phyloP scores from a whole-genome alignment of 2,113 vertebrate species.

The Regulus satrapa region DNA sequence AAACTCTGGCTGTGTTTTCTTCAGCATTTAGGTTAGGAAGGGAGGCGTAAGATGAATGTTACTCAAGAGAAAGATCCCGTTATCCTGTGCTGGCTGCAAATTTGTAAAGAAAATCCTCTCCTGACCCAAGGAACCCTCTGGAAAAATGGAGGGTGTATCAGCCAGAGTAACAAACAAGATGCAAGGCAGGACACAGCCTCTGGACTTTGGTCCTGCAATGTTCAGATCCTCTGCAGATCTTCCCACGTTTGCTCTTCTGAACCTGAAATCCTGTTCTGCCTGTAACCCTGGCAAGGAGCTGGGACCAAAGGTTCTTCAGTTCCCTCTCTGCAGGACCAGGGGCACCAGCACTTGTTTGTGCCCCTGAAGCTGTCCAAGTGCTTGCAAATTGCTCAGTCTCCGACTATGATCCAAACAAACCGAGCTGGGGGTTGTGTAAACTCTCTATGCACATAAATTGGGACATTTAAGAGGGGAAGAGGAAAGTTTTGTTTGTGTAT shows the following conservation, averaged over 20 bases:
- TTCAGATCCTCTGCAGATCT: not conserved
- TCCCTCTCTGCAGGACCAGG: not conserved
- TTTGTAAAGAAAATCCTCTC: not conserved
- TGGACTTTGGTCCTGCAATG: not conserved
- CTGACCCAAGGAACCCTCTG: not conserved
- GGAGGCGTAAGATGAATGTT: not conserved
- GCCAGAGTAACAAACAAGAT: not conserved
- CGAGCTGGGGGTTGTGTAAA: not conserved
- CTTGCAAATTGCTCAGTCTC: not conserved
- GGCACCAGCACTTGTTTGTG: not conserved
- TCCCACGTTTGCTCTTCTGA: not conserved
- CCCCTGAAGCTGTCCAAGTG: not conserved
- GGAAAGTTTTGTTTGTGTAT: slow-evolving; percentile 24
- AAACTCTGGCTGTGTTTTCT: not conserved
- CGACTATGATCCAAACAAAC: not conserved
- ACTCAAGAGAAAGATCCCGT: not conserved
- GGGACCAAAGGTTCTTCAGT: not conserved
- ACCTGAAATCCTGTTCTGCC: not conserved
- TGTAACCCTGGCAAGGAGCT: not conserved
- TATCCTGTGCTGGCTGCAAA: not conserved
- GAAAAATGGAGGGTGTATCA: not conserved
- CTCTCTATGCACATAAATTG: not conserved
- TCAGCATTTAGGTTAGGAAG: not conserved
- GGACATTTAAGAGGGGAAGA: not conserved
- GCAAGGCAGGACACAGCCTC: not conserved